Conservation (phyloP, 2,797 vertebrate genomes). For the Coreius guichenoti region DNA sequence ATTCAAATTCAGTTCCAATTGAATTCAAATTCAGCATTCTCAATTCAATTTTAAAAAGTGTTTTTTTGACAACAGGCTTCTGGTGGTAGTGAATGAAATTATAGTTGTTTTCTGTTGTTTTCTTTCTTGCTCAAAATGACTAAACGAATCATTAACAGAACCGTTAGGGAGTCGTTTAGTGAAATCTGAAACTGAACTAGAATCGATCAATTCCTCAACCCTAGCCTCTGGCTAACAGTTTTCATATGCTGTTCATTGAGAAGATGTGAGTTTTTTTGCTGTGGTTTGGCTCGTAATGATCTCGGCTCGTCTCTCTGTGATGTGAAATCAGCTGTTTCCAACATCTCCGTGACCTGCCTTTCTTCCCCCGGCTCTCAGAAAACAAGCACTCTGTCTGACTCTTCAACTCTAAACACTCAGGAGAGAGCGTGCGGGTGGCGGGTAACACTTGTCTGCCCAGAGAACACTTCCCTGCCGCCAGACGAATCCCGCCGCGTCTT, state of each 20-base stretch:
- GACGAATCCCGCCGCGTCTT: slow-evolving; percentile 48
- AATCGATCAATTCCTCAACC: not conserved
- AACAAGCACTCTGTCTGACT: slow-evolving; percentile 38
- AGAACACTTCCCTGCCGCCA: slow-evolving; percentile 26
- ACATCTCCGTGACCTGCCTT: not conserved
- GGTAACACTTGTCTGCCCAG: slow-evolving; percentile 46
- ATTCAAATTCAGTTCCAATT: not conserved
- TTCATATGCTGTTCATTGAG: not conserved
- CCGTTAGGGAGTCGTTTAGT: not conserved
- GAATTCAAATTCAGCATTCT: not conserved
- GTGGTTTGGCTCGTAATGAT: slow-evolving; percentile 7
- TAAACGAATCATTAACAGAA: not conserved
- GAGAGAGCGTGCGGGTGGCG: not conserved
- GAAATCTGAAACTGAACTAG: not conserved
- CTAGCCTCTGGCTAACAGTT: not conserved
- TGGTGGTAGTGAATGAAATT: not conserved
- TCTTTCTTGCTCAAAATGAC: not conserved
- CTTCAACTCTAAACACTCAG: slow-evolving; percentile 40
- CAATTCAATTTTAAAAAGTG: not conserved
- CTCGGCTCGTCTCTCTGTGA: slow-evolving; percentile 6
- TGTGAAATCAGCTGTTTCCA: not conserved
- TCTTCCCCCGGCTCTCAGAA: slow-evolving; percentile 20
- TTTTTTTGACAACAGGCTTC: not conserved
- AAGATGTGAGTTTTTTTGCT: not conserved
- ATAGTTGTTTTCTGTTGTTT: not conserved